Base-by-base conservation (phyloP, 1,140 invertebrate genomes). In the Sipha flava region DNA sequence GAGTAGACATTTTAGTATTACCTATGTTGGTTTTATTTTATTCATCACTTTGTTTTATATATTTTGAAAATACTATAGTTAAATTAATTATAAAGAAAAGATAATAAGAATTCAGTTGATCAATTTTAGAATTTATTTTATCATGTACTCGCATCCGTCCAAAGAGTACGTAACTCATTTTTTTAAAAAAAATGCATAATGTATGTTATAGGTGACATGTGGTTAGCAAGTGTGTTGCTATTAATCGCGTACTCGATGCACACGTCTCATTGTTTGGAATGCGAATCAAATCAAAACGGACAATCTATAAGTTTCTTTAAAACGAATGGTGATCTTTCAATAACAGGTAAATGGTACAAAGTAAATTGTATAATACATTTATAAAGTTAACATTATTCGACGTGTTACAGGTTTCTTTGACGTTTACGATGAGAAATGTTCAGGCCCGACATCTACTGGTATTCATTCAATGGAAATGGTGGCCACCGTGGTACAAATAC, bases 371-470 rank as follows among this genome's bases (percentile, higher is more conserved):
- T 37, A 40, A 40, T 23, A 34, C 6, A 1, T 57, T 16, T 57
- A 3, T 12, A 37, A 7, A 14, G 14, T 40, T 16, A 5, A 16
- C 1, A 40, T 64, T 1, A 6, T 37, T 23, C 43, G 23, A 23
- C 21, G 37, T 26, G n/a, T 43, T 66, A 43, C 72, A 88, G 87
- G 85, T 29, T 86, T 88, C 26, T 83, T 87, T 45, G 86, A 87
- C 26, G 82, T 83, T 4, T 83, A 84, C 16, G 87, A 87, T 21
- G 84, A 84, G 3, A 84, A 86, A 45, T 88, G 87, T 81, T 87
- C 87, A 23, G 81, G 83, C 16, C 84, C 86, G 2, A 84, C 84
- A 10, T 26, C 81, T 21, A 85, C 84, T 64, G 86, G 85, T 23
- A 83, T 85, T 57, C 85, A 87, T 68, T 84, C 87, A 82, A 81